A percentile compares a stretch with the other conserved stretches of the same genome.
These are phyloP conservation scores for Hepsetus odoe DNA, from an alignment of 2,113 vertebrate species.

Conservation along the genomic window DNA sequence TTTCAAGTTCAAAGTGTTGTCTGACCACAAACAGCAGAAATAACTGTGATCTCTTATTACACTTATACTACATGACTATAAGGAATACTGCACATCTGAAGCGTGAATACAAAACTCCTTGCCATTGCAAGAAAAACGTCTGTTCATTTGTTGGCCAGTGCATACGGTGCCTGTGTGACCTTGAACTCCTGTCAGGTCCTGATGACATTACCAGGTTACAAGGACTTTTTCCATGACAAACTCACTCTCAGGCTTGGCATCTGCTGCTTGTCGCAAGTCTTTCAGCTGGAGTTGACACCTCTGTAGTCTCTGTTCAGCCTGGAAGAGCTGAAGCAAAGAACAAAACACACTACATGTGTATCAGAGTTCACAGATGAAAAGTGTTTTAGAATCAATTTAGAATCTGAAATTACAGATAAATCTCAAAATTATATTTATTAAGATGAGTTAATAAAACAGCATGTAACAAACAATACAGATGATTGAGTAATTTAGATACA, in stretches of 20 bases:
- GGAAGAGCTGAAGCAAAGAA: constrained; percentile 82
- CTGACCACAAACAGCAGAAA: too few species aligned
- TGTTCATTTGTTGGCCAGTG: neutral
- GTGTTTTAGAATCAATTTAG: too few species aligned
- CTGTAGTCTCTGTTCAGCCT: constrained; percentile 88
- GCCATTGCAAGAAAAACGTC: neutral
- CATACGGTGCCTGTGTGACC: constrained; percentile 26
- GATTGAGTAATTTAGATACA: neutral
- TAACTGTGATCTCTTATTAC: too few species aligned
- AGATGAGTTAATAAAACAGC: too few species aligned
- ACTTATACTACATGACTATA: too few species aligned
- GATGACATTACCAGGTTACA: constrained; percentile 29
- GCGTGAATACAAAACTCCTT: neutral
- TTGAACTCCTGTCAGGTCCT: constrained; percentile 51
- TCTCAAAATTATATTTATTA: too few species aligned
- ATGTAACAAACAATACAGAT: neutral
- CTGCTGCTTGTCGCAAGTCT: constrained; percentile 86
- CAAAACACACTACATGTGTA: constrained; percentile 18
- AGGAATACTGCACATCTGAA: neutral
- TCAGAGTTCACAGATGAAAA: constrained; percentile 4
- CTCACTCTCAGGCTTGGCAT: constrained; percentile 96
- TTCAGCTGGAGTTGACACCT: constrained; percentile 89
- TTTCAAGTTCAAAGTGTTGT: too few species aligned
- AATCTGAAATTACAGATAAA: neutral
- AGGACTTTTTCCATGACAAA: constrained; percentile 48